These are phyloP conservation scores for Erythrocercus mccallii DNA, from an alignment of 2,113 vertebrate genomes.

Conservation along the genomic window DNA sequence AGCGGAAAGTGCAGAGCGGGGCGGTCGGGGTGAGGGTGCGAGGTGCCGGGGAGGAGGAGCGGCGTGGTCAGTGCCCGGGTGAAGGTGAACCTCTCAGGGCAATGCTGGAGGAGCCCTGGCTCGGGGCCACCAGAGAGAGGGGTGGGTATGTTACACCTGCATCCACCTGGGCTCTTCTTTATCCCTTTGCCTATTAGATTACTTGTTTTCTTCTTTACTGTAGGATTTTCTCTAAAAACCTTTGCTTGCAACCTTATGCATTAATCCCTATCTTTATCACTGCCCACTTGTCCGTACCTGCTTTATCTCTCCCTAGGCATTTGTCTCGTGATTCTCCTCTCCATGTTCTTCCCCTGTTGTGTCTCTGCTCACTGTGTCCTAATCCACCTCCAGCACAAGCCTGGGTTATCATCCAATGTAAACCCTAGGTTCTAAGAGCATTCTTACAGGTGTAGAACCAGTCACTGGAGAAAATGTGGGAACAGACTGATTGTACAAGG, in stretches of 20 bases:
- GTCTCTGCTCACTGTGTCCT: background rate
- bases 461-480: background rate
- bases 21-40: no score
- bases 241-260: rapidly evolving
- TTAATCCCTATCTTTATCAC: rapidly evolving
- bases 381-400: background rate
- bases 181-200: rapidly evolving
- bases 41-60: background rate
- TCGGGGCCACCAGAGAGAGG: rapidly evolving
- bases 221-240: rapidly evolving
- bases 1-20: rapidly evolving
- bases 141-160: rapidly evolving
- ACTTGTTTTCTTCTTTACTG: background rate
- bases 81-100: background rate
- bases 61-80: background rate
- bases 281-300: rapidly evolving
- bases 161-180: rapidly evolving
- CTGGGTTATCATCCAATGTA: rapidly evolving
- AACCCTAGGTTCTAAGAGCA: background rate
- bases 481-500: background rate
- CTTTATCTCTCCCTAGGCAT: rapidly evolving
- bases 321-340: background rate
- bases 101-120: rapidly evolving
- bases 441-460: background rate
- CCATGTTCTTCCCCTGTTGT: rapidly evolving